Conservation (phyloP, 2,113 vertebrate species). For the Dasyornis broadbenti region DNA sequence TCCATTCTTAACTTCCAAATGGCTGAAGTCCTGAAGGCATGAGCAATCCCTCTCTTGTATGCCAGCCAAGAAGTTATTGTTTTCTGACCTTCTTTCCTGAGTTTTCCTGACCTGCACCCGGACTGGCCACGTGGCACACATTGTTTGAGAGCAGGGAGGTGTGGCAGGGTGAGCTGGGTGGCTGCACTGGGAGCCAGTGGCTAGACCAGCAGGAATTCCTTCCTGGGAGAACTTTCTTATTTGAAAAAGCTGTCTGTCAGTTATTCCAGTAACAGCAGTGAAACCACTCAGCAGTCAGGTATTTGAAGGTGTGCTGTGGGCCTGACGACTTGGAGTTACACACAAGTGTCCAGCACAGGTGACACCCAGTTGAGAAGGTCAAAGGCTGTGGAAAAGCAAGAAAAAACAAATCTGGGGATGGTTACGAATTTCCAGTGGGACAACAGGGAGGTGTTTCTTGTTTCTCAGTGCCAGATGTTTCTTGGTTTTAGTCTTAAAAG, state of each 20-base stretch:
- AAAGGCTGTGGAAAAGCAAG: not conserved
- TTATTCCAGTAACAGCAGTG: not conserved
- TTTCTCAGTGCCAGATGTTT: not conserved
- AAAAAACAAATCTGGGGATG: not conserved
- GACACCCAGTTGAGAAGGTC: not conserved
- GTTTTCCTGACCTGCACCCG: not conserved
- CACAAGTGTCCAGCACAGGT: not conserved
- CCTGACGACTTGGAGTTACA: not conserved
- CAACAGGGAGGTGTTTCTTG: not conserved
- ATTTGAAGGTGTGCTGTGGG: not conserved
- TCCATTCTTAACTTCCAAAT: not conserved
- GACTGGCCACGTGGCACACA: not conserved
- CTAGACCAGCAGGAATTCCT: not conserved
- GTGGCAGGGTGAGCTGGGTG: rapidly evolving
- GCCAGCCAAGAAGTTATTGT: not conserved
- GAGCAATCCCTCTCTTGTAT: not conserved
- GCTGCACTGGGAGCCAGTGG: not conserved
- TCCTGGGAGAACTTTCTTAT: not conserved
- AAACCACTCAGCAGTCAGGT: not conserved
- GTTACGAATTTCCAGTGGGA: not conserved
- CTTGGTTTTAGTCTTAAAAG: not conserved
- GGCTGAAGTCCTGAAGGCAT: not conserved
- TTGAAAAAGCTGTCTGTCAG: not conserved
- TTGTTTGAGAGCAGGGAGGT: not conserved
- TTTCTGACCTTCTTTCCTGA: not conserved